A percentile compares a stretch with the other conserved stretches of the same genome.
phyloP scores from a whole-genome alignment of 2,888 invertebrate genomes.

The Doris montereyensis region DNA sequence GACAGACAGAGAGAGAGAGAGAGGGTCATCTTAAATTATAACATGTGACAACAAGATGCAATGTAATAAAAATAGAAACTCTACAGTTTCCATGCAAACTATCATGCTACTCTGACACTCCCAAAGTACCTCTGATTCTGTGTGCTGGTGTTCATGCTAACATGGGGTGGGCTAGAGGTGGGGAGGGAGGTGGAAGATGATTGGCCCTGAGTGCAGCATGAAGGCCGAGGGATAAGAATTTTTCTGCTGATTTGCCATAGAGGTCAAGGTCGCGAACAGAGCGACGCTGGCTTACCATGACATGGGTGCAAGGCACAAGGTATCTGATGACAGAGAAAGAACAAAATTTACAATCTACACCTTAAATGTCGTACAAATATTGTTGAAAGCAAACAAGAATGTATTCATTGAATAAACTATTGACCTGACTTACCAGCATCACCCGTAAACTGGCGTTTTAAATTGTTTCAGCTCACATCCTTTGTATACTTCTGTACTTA shows the following conservation, averaged over 20 bases:
- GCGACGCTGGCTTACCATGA: constrained; percentile 85
- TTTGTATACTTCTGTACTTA: too few species aligned
- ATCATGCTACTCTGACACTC: too few species aligned
- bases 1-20: background rate
- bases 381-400: too few species aligned
- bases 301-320: constrained; percentile 85
- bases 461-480: too few species aligned
- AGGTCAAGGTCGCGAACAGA: constrained; percentile 82
- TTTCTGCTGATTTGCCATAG: constrained; percentile 83
- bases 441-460: too few species aligned
- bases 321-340: too few species aligned
- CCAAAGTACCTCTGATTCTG: background rate
- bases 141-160: background rate
- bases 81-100: too few species aligned
- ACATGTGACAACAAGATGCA: too few species aligned
- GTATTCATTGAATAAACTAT: too few species aligned
- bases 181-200: constrained; percentile 43
- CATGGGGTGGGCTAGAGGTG: background rate
- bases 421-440: too few species aligned
- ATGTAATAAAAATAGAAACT: background rate
- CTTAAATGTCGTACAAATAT: too few species aligned
- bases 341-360: too few species aligned
- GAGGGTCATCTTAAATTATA: background rate
- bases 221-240: constrained; percentile 84
- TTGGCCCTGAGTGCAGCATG: constrained; percentile 68